These are phyloP conservation scores for Stegodyphus mimosarum DNA, from an alignment of 1,140 invertebrate genomes.

Conservation along the genomic window DNA sequence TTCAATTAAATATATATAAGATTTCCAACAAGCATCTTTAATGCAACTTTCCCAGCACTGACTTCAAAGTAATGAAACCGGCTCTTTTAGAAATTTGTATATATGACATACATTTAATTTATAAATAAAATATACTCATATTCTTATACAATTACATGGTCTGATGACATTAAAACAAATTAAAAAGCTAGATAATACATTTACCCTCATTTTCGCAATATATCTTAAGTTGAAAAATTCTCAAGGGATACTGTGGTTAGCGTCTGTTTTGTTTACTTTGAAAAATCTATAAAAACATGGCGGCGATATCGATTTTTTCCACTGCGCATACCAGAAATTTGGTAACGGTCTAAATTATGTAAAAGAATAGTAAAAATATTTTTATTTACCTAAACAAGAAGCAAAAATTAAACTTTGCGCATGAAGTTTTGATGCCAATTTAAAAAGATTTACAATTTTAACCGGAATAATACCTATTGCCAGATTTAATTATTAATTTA, in stretches of 20 bases:
- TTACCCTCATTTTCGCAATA: not conserved
- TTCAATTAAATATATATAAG: no score
- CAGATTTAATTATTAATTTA: not conserved
- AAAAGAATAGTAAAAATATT: not conserved
- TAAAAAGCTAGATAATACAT: not conserved
- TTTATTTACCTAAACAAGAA: slow-evolving; percentile 8
- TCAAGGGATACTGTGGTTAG: not conserved
- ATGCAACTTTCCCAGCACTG: no score
- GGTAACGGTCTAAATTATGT: not conserved
- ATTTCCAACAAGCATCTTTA: no score
- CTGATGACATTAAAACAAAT: not conserved
- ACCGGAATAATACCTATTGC: not conserved
- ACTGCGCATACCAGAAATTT: slow-evolving; percentile 11
- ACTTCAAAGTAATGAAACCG: no score
- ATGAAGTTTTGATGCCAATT: not conserved
- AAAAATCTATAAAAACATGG: slow-evolving; percentile 57
- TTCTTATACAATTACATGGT: not conserved
- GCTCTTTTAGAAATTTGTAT: not conserved
- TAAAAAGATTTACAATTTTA: no score
- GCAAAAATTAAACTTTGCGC: not conserved
- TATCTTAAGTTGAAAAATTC: not conserved
- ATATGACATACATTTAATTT: not conserved
- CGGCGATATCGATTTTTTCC: slow-evolving; percentile 25
- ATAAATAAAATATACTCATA: not conserved
- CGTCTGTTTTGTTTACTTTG: slow-evolving; percentile 41